Percentiles rank a stretch among this genome's conserved stretches.
Evolutionary conservation across 2,797 vertebrate species (phyloP).

Genomic region (Falco naumanni): DNA sequence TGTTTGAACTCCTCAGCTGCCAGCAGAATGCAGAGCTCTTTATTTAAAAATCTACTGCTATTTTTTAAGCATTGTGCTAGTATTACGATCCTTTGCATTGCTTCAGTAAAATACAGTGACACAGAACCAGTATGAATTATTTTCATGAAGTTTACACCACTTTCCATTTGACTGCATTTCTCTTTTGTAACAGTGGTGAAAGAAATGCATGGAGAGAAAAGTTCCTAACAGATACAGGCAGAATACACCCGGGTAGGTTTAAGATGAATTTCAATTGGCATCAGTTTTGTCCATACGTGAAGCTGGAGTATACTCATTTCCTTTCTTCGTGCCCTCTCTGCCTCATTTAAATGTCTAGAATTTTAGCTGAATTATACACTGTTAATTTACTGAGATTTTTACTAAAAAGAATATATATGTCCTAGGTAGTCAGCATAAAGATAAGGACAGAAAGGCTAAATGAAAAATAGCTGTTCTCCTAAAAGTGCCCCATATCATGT

Average conservation of each 20-base stretch:
- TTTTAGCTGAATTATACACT: background rate
- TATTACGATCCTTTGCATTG: constrained; percentile 52
- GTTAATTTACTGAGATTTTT: background rate
- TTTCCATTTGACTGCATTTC: constrained; percentile 55
- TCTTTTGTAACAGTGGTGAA: constrained; percentile 48
- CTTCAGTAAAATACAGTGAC: constrained; percentile 67
- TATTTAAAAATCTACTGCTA: constrained; percentile 67
- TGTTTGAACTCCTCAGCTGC: constrained; percentile 75
- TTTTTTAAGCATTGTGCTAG: constrained; percentile 66
- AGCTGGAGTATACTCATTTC: background rate
- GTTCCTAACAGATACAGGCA: constrained; percentile 15
- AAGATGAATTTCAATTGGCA: constrained; percentile 65
- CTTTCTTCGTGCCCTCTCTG: background rate
- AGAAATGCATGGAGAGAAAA: constrained; percentile 42
- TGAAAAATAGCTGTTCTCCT: background rate
- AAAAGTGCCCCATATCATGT: background rate
- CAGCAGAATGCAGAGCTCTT: constrained; percentile 70
- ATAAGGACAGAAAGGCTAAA: background rate
- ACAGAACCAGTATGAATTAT: constrained; percentile 51
- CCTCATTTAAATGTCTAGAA: constrained; percentile 12
- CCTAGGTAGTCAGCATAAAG: background rate
- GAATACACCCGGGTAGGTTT: background rate
- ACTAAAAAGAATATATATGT: background rate
- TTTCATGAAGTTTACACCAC: constrained; percentile 51
- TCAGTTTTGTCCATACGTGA: constrained; percentile 26